Evolutionary conservation across 1,140 invertebrate genomes (phyloP).

Genomic region (Hesperophylax magnus): DNA sequence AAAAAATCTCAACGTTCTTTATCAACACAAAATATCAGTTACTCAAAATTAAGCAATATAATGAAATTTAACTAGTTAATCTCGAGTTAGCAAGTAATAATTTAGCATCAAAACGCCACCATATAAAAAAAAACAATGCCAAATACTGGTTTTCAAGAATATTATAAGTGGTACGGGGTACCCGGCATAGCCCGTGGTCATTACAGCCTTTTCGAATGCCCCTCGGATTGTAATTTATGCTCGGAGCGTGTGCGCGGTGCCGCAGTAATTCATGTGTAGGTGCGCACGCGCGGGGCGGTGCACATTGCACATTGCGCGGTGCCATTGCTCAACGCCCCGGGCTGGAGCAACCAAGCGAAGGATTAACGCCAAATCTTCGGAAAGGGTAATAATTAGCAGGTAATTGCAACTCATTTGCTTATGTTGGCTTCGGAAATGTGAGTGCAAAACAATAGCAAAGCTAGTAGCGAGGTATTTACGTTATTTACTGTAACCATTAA

Average conservation of each 20-base stretch:
- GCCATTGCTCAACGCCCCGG: neutral
- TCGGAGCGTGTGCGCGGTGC: slow-evolving; percentile 40
- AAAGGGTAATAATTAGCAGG: neutral
- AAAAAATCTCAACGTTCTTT: too few species aligned
- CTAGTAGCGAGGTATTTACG: too few species aligned
- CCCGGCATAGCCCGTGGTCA: neutral
- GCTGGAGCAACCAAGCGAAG: neutral
- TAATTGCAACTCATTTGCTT: neutral
- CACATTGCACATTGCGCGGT: too few species aligned
- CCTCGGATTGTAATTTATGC: slow-evolving; percentile 50
- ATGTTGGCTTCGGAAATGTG: too few species aligned
- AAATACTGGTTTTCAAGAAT: neutral
- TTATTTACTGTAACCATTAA: too few species aligned
- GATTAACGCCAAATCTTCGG: too few species aligned
- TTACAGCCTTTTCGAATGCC: neutral
- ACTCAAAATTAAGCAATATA: too few species aligned
- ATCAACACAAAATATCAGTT: too few species aligned
- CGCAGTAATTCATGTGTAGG: slow-evolving; percentile 45
- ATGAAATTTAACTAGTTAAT: too few species aligned
- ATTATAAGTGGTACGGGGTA: neutral
- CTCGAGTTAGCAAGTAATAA: too few species aligned
- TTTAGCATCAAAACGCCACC: too few species aligned
- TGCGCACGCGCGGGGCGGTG: slow-evolving; percentile 22
- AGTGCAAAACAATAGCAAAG: too few species aligned
- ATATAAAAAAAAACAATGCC: neutral